These are phyloP conservation scores for Tragulus kanchil DNA, from an alignment of 2,113 vertebrate species.

Conservation along the genomic window DNA sequence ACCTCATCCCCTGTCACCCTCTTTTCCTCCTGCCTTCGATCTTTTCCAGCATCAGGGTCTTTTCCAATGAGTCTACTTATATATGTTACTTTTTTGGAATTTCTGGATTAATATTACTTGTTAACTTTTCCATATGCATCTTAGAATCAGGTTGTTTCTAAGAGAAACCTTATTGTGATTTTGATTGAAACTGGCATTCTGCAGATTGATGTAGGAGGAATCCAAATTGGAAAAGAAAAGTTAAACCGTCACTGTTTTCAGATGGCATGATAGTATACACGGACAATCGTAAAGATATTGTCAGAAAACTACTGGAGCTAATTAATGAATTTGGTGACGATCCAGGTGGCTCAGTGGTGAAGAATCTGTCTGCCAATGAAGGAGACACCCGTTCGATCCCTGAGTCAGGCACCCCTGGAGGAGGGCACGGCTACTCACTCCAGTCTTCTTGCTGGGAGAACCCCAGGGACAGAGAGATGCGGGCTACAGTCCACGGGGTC, in stretches of 20 bases:
- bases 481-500: background rate
- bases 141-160: background rate
- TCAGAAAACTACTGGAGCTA: background rate
- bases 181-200: background rate
- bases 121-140: background rate
- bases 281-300: background rate
- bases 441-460: background rate
- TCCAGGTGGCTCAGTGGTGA: background rate
- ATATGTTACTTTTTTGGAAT: background rate
- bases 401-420: background rate
- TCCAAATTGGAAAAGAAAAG: background rate
- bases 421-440: background rate
- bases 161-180: background rate
- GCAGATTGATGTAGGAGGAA: background rate
- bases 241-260: background rate
- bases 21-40: too few relatives aligned
- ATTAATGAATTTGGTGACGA: background rate
- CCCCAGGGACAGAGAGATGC: background rate
- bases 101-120: background rate
- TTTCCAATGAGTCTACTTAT: background rate
- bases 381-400: background rate
- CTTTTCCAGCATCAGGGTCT: too few relatives aligned
- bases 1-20: too few relatives aligned
- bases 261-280: background rate
- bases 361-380: background rate